Evolutionary conservation across 1,140 invertebrate genomes (phyloP), one percentile per base, ranked within the genome.

Genomic region (Drosophila gunungcola): DNA sequence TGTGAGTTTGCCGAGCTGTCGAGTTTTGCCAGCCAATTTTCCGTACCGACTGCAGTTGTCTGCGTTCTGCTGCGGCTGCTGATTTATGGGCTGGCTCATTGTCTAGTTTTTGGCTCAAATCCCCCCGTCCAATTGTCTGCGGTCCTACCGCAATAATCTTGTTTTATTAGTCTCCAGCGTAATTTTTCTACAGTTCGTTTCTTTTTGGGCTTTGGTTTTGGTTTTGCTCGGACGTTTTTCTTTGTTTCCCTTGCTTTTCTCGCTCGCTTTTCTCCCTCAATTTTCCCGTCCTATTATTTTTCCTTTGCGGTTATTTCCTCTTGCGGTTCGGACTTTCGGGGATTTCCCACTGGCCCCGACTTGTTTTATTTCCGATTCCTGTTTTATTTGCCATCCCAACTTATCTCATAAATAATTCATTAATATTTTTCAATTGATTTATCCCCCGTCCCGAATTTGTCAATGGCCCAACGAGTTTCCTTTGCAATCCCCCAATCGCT

Each of bases 391-490:
- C 38, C 41, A 52, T 48, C 45, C 64, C 64, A 25, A 63, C 70
- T 63, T 61, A 68, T 76, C 80, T 83, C 65, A 83, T 83, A 83
- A 83, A 83, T 83, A 83, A 83, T 83, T 83, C 80, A 83, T 83
- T 83, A 83, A 83, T 79, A 83, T 72, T 79, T 82, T 84, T 84
- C 80, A 83, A 83, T 79, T 83, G 80, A 83, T 83, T 83, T 83
- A 83, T 83, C 55, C 80, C 45, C 61, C 61, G 16, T 49, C 13
- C 29, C 61, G 64, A 82, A 73, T 82, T 82, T 82, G 79, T 63
- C 79, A 74, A 77, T 81, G 78, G 42, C 43, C 43, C 29, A 72
- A 65, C 48, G 61, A 72, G 67, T 61, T 72, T 69, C 64, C 77
- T 72, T 48, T 41, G 36, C 61, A 65, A 54, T 53, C 34, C 41